Evolutionary conservation across 2,113 vertebrate genomes (phyloP).

Genomic region (Aphyosemion australe): DNA sequence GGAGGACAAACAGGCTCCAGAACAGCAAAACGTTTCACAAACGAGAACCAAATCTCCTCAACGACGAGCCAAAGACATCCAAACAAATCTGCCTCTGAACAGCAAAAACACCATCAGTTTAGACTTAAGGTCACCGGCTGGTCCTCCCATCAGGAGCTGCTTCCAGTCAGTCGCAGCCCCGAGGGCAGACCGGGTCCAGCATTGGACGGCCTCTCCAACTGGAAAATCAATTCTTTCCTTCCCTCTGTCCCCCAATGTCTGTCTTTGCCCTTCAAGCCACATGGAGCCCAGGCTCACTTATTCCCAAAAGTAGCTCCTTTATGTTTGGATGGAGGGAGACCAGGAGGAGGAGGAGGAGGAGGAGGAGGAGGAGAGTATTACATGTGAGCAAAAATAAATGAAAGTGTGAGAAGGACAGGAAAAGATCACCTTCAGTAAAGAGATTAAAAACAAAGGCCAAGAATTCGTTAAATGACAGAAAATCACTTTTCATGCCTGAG

Average conservation of each 20-base stretch:
- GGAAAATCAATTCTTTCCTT: constrained; percentile 76
- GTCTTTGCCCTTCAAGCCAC: constrained; percentile 64
- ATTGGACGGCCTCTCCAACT: constrained; percentile 41
- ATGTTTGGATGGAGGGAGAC: constrained; percentile 6
- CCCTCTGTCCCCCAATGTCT: constrained; percentile 22
- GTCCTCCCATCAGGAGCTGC: constrained; percentile 35
- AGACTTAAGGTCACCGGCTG: constrained; percentile 45
- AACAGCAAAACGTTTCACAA: constrained; percentile 3
- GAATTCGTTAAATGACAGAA: too few relatives aligned
- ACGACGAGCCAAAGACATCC: too few relatives aligned
- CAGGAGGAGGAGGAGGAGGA: too few relatives aligned
- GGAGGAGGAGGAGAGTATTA: background rate
- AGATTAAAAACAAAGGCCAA: background rate
- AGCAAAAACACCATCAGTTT: constrained; percentile 14
- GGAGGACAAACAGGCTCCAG: constrained; percentile 38
- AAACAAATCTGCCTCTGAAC: background rate
- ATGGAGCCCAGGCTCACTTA: constrained; percentile 36
- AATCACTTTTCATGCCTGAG: too few relatives aligned
- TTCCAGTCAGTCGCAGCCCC: constrained; percentile 34
- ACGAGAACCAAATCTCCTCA: too few relatives aligned
- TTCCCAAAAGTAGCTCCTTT: constrained; percentile 25
- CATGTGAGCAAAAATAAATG: background rate
- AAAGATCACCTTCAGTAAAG: background rate
- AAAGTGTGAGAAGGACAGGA: constrained; percentile 5
- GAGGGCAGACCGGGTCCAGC: constrained; percentile 54